Evolutionary conservation across 2,888 invertebrate genomes (phyloP), one percentile per base, ranked within the genome.

Genomic region (Nemoura dubitans): DNA sequence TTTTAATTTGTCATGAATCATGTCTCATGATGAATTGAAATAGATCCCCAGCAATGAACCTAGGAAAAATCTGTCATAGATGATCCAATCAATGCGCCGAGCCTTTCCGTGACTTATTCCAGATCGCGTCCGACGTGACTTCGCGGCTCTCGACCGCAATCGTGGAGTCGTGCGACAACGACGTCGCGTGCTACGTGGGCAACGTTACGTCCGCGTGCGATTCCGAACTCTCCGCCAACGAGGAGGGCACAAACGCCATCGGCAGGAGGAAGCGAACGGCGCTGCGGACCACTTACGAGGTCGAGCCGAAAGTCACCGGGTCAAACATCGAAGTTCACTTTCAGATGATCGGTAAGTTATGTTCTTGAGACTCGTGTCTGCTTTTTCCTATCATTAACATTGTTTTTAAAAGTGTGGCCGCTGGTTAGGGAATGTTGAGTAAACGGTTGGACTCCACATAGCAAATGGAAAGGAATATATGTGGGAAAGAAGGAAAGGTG

Each of bases 321-420:
- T 90, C 90, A 0, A 90, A 88, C 85, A 89, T 91, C 26, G 91
- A 90, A 86, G 89, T 91, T 1, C 91, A 90, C 78, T 90, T 90
- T 76, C 89, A 89, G 87, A 89, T 91, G 76, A 88, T 91, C 77
- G 90, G 90, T 90, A 87, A 89, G 88, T 87, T 36, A 36, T n/a
- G n/a, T n/a, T n/a, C n/a, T 10, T 36, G 36, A 10, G 36, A 36
- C 36, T 36, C 36, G 36, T 3, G 43, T 25, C n/a, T n/a, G n/a
- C n/a, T n/a, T n/a, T n/a, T n/a, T n/a, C n/a, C n/a, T n/a, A n/a
- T n/a, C n/a, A n/a, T n/a, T n/a, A n/a, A n/a, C n/a, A n/a, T n/a
- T n/a, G n/a, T n/a, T n/a, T n/a, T n/a, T n/a, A n/a, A n/a, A n/a
- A n/a, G n/a, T n/a, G n/a, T n/a, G n/a, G n/a, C n/a, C n/a, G n/a